Base-by-base conservation (phyloP, 2,888 invertebrate species). In the Diloba caeruleocephala region DNA sequence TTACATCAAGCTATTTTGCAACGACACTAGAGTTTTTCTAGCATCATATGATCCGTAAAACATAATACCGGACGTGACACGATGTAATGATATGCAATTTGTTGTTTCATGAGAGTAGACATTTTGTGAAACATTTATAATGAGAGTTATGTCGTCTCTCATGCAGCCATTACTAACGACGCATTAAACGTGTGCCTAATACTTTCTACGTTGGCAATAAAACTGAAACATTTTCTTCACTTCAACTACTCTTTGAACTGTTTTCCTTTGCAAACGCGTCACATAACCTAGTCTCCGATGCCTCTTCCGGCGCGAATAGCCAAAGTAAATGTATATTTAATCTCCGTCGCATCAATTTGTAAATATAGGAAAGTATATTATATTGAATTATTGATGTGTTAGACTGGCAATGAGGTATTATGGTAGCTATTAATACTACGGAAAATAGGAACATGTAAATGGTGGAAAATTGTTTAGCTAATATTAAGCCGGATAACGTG, bases 1-100 rank as follows among this genome's bases (percentile, higher is more conserved):
- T 44, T 52, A 25, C 44, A 34, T n/a, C n/a, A 21, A 10, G 26
- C 5, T 50, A 50, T 31, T 46, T 29, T 48, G 32, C 34, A 29
- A 19, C 3, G 34, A 49, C 14, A 34, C 17, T 44, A 15, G 34
- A 62, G 51, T 63, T 74, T 77, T 74, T 76, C 39, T 65, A 59
- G 49, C 50, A 45, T 75, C 66, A 74, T 76, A 65, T 75, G 66
- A 77, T 71, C n/a, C 62, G 43, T 61, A 49, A 60, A 67, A 73
- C 66, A 56, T 48, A 43, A 36, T 42, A 61, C 76, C 81, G 81
- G 81, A 82, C 69, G 73, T 84, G 77, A 78, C 76, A 70, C 15
- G 46, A 60, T 60, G 59, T 70, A 78, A 81, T 78, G 60, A 73
- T 72, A 71, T 71, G 66, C 65, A 74, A 76, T 81, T 74, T 79